Evolutionary conservation across 2,113 vertebrate species (phyloP), one percentile per base, ranked within the genome.

Genomic region (Nesogale talazaci): DNA sequence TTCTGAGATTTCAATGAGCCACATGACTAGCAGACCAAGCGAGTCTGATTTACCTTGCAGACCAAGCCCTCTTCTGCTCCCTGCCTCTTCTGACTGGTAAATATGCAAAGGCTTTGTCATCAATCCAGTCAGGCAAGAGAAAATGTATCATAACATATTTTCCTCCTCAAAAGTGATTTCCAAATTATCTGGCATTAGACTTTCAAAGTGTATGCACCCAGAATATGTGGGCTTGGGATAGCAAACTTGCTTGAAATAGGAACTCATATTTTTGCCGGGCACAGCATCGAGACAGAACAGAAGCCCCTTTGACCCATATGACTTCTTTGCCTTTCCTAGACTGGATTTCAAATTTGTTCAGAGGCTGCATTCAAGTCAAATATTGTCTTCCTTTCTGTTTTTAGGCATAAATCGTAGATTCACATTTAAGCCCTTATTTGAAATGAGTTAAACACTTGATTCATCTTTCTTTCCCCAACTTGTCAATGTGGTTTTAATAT

Each of bases 171-270:
- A 95, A 86, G 63, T 83, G 76, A 90, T 88, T 92, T 92, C 38
- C 70, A 93, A 93, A 93, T 96, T 65, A 85, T 72, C 34, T 78
- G 46, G 74, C 72, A 93, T 92, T 96, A 96, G 83, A 94, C 94
- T 96, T 96, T 96, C 94, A 96, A 95, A 94, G 80, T 34, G 16
- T 56, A 89, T 16, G 22, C 61, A 86, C 79, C 91, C 56, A 63
- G 82, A 91, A 81, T 70, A 4, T 69, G 22, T 65, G 42, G 34
- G 25, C 75, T 90, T 94, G 31, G 40, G 79, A 93, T 3, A 67
- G 16, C 12, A 86, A 67, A 57, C 23, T 63, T 88, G 80, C 59
- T 40, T 80, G 27, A 72, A 89, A 95, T 67, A 93, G 22, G 36
- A 94, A 95, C 11, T 34, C 46, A 16, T 42, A n/a, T 40, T 79